phyloP scores from a whole-genome alignment of 1,140 invertebrate genomes.

The Drosophila busckii region DNA sequence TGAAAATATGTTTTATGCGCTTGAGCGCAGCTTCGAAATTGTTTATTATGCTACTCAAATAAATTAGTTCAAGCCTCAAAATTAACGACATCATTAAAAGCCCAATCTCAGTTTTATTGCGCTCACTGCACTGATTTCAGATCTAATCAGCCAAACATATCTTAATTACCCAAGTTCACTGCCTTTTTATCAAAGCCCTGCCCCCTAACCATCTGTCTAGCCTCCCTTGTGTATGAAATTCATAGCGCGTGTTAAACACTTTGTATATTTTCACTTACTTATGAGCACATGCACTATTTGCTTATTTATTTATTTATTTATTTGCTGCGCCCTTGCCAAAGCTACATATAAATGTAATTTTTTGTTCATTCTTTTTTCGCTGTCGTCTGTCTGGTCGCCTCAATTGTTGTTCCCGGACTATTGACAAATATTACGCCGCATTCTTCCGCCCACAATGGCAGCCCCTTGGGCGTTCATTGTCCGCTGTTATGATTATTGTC shows the following conservation, averaged over 20 bases:
- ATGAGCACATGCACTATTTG: conserved; percentile 57
- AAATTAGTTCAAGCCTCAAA: too few relatives aligned
- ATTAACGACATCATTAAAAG: too few relatives aligned
- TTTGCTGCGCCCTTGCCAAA: conserved; percentile 29
- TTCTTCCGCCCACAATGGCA: background rate
- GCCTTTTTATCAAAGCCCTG: conserved; percentile 7
- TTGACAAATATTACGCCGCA: conserved; percentile 65
- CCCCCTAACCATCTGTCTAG: conserved; percentile 1
- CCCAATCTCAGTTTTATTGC: too few relatives aligned
- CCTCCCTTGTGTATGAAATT: background rate
- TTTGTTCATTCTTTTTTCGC: background rate
- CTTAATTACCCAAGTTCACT: conserved; percentile 22
- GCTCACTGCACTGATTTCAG: too few relatives aligned
- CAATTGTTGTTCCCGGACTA: conserved; percentile 59
- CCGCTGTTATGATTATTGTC: conserved; percentile 69
- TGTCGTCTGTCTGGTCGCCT: conserved; percentile 10
- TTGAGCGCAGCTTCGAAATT: too few relatives aligned
- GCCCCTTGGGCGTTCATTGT: conserved; percentile 14
- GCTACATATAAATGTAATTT: conserved; percentile 12
- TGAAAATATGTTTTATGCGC: too few relatives aligned
- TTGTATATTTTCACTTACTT: conserved; percentile 70
- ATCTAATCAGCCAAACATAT: too few relatives aligned
- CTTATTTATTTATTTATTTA: conserved; percentile 68
- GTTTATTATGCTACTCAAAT: too few relatives aligned
- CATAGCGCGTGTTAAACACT: background rate